Conservation (phyloP, 2,113 vertebrate species). For the Ellobius talpinus region DNA sequence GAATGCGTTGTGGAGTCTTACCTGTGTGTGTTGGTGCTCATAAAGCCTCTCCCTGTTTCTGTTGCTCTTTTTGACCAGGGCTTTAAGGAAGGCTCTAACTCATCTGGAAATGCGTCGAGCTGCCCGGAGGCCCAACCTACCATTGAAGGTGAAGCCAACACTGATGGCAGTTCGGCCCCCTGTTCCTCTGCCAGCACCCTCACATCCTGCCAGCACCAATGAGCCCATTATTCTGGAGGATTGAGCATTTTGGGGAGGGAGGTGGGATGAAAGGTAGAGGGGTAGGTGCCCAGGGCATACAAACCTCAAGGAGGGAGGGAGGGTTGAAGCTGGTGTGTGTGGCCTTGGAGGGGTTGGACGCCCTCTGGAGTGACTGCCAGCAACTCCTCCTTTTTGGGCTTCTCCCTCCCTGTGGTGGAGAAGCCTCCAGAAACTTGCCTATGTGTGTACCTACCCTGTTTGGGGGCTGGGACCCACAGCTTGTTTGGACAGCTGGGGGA, state of each 20-base stretch:
- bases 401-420: slow-evolving; percentile 29
- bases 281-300: slow-evolving; percentile 13
- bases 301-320: slow-evolving; percentile 26
- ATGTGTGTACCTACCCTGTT: slow-evolving; percentile 66
- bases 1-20: neutral
- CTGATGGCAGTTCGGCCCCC: slow-evolving; percentile 83
- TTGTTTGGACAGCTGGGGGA: slow-evolving; percentile 71
- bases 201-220: slow-evolving; percentile 93
- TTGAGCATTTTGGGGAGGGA: slow-evolving; percentile 83
- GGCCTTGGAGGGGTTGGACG: slow-evolving; percentile 65
- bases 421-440: slow-evolving; percentile 41
- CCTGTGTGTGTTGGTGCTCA: neutral
- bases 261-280: slow-evolving; percentile 49
- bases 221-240: slow-evolving; percentile 97
- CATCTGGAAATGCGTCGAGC: slow-evolving; percentile 95
- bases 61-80: slow-evolving; percentile 83
- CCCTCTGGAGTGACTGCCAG: slow-evolving; percentile 62
- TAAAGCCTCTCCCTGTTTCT: neutral
- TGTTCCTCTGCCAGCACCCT: slow-evolving; percentile 84
- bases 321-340: neutral
- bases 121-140: slow-evolving; percentile 93
- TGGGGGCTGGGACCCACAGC: slow-evolving; percentile 58
- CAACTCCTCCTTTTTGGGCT: neutral
- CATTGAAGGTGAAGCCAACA: slow-evolving; percentile 91
- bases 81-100: slow-evolving; percentile 94